These are phyloP conservation scores for Daboia siamensis DNA, from an alignment of 2,113 vertebrate species.

Conservation along the genomic window DNA sequence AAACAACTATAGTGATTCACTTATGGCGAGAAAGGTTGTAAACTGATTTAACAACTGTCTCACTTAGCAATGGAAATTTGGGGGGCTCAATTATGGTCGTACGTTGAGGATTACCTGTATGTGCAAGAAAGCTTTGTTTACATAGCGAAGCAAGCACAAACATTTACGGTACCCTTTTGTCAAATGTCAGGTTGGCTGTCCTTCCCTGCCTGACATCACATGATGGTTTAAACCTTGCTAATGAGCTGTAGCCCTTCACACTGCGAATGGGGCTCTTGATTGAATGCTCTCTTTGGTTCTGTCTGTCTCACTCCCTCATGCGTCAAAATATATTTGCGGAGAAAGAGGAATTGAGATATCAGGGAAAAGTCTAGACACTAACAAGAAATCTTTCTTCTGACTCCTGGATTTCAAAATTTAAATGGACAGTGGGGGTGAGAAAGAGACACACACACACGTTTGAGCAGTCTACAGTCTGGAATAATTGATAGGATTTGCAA, in stretches of 20 bases:
- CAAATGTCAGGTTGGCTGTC: not conserved
- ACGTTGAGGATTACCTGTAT: not conserved
- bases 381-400: not conserved
- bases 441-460: not conserved
- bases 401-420: not conserved
- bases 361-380: not conserved
- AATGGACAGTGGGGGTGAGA: not conserved
- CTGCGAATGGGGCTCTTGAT: not conserved
- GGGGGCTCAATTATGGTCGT: not conserved
- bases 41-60: not conserved
- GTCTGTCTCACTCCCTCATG: not conserved
- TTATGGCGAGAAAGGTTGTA: not conserved
- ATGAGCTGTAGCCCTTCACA: not conserved
- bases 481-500: not conserved
- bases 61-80: not conserved
- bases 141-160: not conserved
- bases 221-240: not conserved
- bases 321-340: not conserved
- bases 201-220: not conserved
- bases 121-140: not conserved
- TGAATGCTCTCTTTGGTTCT: not conserved
- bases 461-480: not conserved
- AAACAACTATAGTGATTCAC: not conserved
- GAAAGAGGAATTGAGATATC: not conserved
- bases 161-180: not conserved